These are phyloP conservation scores for Struthio camelus DNA, from an alignment of 2,113 vertebrate species.

Conservation along the genomic window DNA sequence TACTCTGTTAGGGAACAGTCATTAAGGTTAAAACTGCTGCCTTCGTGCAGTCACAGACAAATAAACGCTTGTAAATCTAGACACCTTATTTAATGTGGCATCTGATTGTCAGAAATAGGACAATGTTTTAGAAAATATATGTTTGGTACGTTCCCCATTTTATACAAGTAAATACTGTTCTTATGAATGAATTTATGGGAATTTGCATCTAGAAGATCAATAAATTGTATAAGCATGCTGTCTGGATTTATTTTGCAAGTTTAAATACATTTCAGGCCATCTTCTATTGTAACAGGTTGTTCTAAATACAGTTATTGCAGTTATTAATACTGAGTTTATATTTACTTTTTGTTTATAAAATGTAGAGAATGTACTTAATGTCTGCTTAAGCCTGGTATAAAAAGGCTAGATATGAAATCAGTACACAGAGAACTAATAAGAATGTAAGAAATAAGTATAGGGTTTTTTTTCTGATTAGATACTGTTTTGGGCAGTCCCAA, in stretches of 20 bases:
- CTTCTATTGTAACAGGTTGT: not conserved
- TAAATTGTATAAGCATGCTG: rapidly evolving
- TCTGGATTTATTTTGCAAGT: not conserved
- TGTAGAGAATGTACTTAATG: rapidly evolving
- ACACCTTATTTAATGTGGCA: rapidly evolving
- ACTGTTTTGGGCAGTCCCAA: not conserved
- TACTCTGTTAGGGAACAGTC: not conserved
- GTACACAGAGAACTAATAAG: not conserved
- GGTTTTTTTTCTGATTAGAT: not conserved
- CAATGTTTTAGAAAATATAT: not conserved
- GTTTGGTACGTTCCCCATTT: rapidly evolving
- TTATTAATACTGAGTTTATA: not conserved
- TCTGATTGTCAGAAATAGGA: rapidly evolving
- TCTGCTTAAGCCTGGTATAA: not conserved
- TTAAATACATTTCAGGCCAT: not conserved
- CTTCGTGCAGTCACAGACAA: not conserved
- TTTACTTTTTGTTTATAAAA: not conserved
- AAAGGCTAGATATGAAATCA: not conserved
- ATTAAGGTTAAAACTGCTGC: not conserved
- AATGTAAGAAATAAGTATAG: not conserved
- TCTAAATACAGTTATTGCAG: rapidly evolving
- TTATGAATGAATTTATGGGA: not conserved
- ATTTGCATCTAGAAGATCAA: not conserved
- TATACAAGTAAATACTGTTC: not conserved
- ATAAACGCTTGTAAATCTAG: rapidly evolving